A percentile compares a stretch with the other conserved stretches of the same genome.
These are phyloP conservation scores for Aspidiotus rigidus DNA, from an alignment of 2,888 invertebrate genomes.

Conservation along the genomic window DNA sequence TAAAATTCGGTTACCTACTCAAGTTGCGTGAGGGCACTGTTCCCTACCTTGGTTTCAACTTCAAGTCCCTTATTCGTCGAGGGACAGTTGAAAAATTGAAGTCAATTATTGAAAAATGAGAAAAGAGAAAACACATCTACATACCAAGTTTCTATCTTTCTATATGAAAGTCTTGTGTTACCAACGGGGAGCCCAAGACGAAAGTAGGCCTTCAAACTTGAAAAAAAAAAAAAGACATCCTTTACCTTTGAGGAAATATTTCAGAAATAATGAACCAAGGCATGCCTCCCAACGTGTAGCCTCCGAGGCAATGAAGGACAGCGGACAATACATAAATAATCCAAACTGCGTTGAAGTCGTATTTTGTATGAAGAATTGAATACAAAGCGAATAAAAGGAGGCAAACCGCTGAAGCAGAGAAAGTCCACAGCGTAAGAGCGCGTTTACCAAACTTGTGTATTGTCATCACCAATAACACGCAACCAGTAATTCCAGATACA, in stretches of 20 bases:
- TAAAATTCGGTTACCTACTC: too few relatives aligned
- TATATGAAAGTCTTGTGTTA: too few relatives aligned
- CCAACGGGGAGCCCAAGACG: too few relatives aligned
- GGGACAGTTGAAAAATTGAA: too few relatives aligned
- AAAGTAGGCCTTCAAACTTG: too few relatives aligned
- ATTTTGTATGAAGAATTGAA: constrained; percentile 1
- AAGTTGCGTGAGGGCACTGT: too few relatives aligned
- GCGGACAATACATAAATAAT: constrained; percentile 14
- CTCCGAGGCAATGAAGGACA: constrained; percentile 3
- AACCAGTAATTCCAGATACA: constrained; percentile 7
- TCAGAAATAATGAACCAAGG: constrained; percentile 17
- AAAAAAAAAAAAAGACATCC: too few relatives aligned
- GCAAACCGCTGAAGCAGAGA: constrained; percentile 12
- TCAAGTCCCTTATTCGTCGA: too few relatives aligned
- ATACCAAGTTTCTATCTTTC: too few relatives aligned
- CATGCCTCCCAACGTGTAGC: constrained; percentile 19
- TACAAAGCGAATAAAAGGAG: neutral
- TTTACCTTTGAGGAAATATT: constrained; percentile 21
- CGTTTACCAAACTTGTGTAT: constrained; percentile 17
- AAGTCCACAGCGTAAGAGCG: constrained; percentile 18
- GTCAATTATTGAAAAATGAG: too few relatives aligned
- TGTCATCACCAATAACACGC: constrained; percentile 1
- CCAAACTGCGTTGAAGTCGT: constrained; percentile 11
- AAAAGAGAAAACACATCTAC: too few relatives aligned
- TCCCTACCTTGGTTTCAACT: too few relatives aligned